Percentiles rank a stretch among this genome's conserved stretches.
These are phyloP conservation scores for Drosophila rubida DNA, from an alignment of 2,888 invertebrate species.

Conservation along the genomic window DNA sequence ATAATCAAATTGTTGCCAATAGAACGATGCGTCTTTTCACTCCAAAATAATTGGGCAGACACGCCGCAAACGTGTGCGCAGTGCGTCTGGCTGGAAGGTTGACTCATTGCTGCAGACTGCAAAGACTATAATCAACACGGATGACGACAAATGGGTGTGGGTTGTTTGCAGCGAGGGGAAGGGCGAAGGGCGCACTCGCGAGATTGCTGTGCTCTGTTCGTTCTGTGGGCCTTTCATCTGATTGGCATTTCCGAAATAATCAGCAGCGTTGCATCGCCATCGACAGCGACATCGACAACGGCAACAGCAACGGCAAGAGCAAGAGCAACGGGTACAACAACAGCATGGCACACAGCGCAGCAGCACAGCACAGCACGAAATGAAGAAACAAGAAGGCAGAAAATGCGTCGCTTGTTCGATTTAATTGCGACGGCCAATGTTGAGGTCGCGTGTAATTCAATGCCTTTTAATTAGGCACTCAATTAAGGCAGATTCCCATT, in stretches of 20 bases:
- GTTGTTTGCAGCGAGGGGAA: not conserved
- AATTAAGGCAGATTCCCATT: constrained; percentile 69
- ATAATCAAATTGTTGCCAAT: constrained; percentile 63
- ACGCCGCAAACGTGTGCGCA: constrained; percentile 6
- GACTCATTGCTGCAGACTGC: constrained; percentile 49
- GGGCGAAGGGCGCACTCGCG: constrained; percentile 4
- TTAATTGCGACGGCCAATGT: constrained; percentile 72
- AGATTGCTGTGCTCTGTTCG: constrained; percentile 31
- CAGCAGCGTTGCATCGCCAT: constrained; percentile 67
- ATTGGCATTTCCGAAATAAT: constrained; percentile 80
- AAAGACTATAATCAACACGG: constrained; percentile 57
- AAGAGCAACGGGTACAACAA: constrained; percentile 14
- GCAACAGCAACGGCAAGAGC: constrained; percentile 6
- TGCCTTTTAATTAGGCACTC: constrained; percentile 76
- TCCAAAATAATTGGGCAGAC: constrained; percentile 62
- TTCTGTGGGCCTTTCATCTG: constrained; percentile 69
- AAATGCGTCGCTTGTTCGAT: constrained; percentile 73
- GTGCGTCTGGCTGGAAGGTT: constrained; percentile 36
- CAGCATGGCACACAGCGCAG: not conserved
- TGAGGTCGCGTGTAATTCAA: constrained; percentile 70
- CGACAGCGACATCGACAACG: constrained; percentile 26
- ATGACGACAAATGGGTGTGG: constrained; percentile 32
- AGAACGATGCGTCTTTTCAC: constrained; percentile 14
- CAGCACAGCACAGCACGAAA: constrained; percentile 43
- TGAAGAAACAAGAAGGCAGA: constrained; percentile 47